Conservation (phyloP, 2,113 vertebrate species). For the Leucopsar rothschildi region DNA sequence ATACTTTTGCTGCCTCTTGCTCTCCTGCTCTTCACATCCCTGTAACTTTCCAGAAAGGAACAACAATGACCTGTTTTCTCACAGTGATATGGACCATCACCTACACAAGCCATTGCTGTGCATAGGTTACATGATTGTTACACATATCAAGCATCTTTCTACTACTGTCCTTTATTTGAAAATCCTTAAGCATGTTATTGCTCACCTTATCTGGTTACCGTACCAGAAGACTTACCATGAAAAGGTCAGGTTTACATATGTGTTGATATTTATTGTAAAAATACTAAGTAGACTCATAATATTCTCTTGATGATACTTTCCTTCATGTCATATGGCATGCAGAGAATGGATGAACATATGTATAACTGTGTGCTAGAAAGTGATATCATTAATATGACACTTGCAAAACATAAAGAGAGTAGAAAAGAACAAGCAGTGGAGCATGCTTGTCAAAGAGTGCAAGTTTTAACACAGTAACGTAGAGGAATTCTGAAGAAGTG, state of each 20-base stretch:
- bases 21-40: background rate
- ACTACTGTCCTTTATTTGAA: background rate
- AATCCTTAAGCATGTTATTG: background rate
- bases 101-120: background rate
- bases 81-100: background rate
- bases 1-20: background rate
- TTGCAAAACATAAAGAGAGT: background rate
- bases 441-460: background rate
- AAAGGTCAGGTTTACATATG: background rate
- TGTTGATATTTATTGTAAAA: background rate
- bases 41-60: background rate
- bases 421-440: background rate
- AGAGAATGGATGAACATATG: background rate
- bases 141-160: background rate
- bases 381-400: background rate
- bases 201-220: background rate
- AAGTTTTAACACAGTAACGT: background rate
- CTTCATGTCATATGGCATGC: background rate
- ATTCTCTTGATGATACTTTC: background rate
- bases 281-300: background rate
- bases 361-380: background rate
- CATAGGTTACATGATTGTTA: background rate
- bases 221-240: background rate
- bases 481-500: background rate
- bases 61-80: rapidly evolving